Base-by-base conservation (phyloP, 2,888 invertebrate genomes). In the Heliconius hortense region DNA sequence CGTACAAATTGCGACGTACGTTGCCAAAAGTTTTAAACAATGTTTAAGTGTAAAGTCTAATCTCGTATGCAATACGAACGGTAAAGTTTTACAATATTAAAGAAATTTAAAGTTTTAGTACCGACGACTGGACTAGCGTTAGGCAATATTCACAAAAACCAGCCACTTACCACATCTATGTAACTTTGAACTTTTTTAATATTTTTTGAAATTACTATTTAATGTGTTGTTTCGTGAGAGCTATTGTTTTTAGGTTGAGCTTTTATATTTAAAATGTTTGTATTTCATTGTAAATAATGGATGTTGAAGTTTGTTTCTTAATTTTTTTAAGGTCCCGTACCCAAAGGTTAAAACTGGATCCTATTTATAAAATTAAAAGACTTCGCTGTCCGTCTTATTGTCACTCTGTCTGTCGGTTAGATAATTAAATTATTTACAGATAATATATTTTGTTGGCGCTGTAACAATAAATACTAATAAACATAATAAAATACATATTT, bases 51-150 rank as follows among this genome's bases (percentile, higher is more conserved):
- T 48, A 70, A 56, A 70, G 70, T 59, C n/a, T 21, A 35, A 28
- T 68, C 59, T 53, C 31, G 64, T 66, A 66, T 62, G 62, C 48
- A 31, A 43, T 62, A 60, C 62, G n/a, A 1, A 69, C n/a, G 74
- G 43, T 26, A 24, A 74, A 74, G 60, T 74, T 74, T 74, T 69
- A 74, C 74, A 31, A 74, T 74, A 62, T 63, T 69, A 62, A 68
- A 62, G 68, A 74, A 69, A 69, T 74, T 69, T 28, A 11, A 39
- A 74, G 60, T 74, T 67, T 68, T 15, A 62, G 13, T 62, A 48
- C 24, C 26, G 43, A 62, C 68, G 53, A 21, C 48, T 48, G 11
- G 28, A 31, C 68, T 53, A 10, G 26, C 48, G 26, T 48, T 21
- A 26, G 48, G 67, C 48, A 48, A 48, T 26, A 67, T 68, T 13